phyloP scores from a whole-genome alignment of 2,113 vertebrate species.

The Melanerpes formicivorus region DNA sequence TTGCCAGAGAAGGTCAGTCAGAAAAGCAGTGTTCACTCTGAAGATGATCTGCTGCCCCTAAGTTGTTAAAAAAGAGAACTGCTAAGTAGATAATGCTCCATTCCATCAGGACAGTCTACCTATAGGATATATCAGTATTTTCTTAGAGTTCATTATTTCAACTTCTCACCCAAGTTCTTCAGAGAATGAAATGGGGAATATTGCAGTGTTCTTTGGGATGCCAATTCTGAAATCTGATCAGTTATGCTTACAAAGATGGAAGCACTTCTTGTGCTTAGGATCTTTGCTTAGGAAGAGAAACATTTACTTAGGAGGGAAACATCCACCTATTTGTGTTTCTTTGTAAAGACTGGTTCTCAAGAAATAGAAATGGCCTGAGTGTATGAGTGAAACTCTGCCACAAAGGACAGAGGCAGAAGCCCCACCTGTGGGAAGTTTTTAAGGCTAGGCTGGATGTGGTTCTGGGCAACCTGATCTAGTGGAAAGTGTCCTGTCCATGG shows the following conservation, averaged over 20 bases:
- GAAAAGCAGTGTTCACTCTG: neutral
- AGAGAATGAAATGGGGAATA: neutral
- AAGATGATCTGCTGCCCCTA: neutral
- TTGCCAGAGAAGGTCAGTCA: neutral
- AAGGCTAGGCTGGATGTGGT: no score
- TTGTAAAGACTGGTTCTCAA: neutral
- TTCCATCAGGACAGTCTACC: neutral
- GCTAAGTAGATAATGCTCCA: neutral
- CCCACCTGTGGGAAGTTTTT: no score
- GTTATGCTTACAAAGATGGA: neutral
- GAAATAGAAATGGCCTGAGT: neutral
- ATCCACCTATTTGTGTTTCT: neutral
- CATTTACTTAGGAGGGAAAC: neutral
- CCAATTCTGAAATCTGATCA: neutral
- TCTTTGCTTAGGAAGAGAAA: neutral
- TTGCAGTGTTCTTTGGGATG: neutral
- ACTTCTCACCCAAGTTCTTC: neutral
- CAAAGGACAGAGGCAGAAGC: neutral
- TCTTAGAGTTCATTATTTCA: neutral
- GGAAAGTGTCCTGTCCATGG: no score
- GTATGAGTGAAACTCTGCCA: neutral
- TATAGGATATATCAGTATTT: neutral
- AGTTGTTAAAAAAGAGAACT: neutral
- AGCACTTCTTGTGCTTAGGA: neutral
- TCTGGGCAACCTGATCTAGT: no score